Conservation (phyloP, 2,888 invertebrate genomes). For the Cephus pulcher region DNA sequence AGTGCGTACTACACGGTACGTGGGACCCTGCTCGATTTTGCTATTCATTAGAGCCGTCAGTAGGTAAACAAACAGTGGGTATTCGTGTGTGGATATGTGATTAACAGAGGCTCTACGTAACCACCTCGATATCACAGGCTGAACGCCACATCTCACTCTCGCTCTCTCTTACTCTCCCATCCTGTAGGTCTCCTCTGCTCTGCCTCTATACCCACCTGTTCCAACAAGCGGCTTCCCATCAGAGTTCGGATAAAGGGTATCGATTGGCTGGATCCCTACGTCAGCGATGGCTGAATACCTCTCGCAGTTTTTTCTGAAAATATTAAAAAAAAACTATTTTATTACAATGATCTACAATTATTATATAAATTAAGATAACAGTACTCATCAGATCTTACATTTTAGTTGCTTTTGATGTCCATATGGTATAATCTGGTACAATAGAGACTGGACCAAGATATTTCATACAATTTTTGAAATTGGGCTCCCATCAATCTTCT, state of each 20-base stretch:
- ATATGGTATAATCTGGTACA: background rate
- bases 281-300: background rate
- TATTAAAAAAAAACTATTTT: background rate
- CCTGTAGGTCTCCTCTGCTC: background rate
- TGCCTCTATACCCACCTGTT: background rate
- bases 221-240: conserved; percentile 6
- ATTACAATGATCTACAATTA: background rate
- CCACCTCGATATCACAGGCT: conserved; percentile 44
- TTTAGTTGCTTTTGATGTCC: background rate
- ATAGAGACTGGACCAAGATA: background rate
- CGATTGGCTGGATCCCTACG: conserved; percentile 44
- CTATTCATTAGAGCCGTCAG: conserved; percentile 58
- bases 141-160: background rate
- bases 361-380: background rate
- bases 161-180: conserved; percentile 8
- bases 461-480: background rate
- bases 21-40: conserved; percentile 45
- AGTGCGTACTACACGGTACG: conserved; percentile 12
- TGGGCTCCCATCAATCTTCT: background rate
- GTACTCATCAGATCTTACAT: background rate
- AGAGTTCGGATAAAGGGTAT: conserved; percentile 40
- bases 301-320: background rate
- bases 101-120: conserved; percentile 57
- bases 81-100: conserved; percentile 56
- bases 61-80: conserved; percentile 54